phyloP scores from a whole-genome alignment of 2,113 vertebrate genomes.

The Cariama cristata region DNA sequence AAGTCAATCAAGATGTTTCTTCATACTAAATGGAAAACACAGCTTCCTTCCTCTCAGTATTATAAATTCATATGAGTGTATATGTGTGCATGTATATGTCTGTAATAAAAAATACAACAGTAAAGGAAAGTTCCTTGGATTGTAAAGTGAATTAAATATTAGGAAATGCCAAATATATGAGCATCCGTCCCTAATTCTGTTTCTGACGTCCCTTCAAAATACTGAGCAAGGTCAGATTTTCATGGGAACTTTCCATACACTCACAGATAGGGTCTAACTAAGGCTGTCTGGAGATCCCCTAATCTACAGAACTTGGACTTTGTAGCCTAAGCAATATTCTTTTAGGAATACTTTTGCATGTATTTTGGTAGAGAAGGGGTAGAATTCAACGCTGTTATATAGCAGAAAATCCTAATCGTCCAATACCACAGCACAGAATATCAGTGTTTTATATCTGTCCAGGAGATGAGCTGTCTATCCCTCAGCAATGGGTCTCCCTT shows the following conservation, averaged over 20 bases:
- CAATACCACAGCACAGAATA: background rate
- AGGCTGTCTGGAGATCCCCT: background rate
- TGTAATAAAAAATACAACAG: background rate
- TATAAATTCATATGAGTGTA: background rate
- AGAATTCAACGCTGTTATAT: background rate
- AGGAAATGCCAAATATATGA: background rate
- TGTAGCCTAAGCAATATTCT: background rate
- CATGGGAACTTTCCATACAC: background rate
- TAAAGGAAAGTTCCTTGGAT: background rate
- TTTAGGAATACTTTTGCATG: background rate
- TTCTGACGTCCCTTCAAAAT: background rate
- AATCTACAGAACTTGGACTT: background rate
- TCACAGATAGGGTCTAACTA: background rate
- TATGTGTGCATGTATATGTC: background rate
- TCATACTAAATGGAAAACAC: background rate
- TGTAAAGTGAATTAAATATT: background rate
- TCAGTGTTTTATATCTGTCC: background rate
- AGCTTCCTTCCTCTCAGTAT: background rate
- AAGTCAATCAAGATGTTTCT: background rate
- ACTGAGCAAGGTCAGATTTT: background rate
- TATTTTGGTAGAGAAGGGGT: background rate
- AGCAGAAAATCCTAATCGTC: background rate
- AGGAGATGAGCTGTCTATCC: background rate
- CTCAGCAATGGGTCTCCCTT: background rate
- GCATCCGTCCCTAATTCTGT: background rate